Evolutionary conservation across 2,113 vertebrate genomes (phyloP), one percentile per base, ranked within the genome.

Genomic region (Colaptes auratus): DNA sequence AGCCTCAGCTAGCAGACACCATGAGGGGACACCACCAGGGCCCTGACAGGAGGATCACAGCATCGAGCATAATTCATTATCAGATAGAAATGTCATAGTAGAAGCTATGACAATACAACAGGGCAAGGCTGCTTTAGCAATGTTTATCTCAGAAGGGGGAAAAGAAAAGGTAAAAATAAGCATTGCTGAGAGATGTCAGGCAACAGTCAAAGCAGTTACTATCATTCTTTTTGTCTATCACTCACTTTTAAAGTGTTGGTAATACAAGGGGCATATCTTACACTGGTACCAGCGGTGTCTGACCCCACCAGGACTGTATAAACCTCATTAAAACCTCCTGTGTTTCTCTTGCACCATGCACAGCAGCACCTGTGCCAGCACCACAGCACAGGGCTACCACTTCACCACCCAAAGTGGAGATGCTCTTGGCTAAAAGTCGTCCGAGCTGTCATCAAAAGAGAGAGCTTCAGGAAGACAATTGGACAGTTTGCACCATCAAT

Each of bases 361-460:
- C 0, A 2, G 55, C 23, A 48, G 66, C 42, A 42, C 44, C 35
- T 6, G 6, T 7, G 13, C 28, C 4, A 3, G 28, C 33, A 67
- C 14, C 16, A 28, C 27, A 31, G 42, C 60, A 59, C 35, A n/a
- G 61, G 24, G 23, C 28, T 76, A n/a, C 30, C 0, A 0, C 18
- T 65, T 19, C 0, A 0, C 1, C 1, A 14, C 42, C 56, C 0
- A 0, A 1, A 0, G 27, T 19, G 23, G 42, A 8, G 21, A 35
- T 1, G 1, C 24, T 7, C 14, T 50, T 0, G 1, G 30, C 7
- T 73, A 25, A n/a, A 85, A 61, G 28, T 24, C 44, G 16, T 52
- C 25, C 79, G 12, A 67, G 7, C 35, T 53, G 20, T 30, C n/a
- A 63, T 31, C 55, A 36, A 39, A 39, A 53, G 10, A 35, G 16